These are phyloP conservation scores for Tricholauxania praeusta DNA, from an alignment of 2,888 invertebrate species.

Conservation along the genomic window DNA sequence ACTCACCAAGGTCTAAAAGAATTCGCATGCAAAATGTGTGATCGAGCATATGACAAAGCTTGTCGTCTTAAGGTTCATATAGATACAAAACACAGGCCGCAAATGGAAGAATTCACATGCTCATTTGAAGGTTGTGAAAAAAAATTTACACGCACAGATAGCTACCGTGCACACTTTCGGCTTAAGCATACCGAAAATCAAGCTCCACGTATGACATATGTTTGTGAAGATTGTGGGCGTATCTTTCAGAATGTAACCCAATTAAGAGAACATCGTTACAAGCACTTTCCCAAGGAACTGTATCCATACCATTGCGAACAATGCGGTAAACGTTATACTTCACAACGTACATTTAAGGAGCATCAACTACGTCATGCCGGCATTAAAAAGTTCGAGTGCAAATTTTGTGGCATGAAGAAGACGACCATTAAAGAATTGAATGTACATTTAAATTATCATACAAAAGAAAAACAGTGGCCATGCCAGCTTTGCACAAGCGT, in stretches of 20 bases:
- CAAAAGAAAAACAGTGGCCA: slow-evolving; percentile 51
- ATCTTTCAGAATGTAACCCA: slow-evolving; percentile 45
- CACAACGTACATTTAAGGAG: slow-evolving; percentile 50
- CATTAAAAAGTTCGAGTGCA: slow-evolving; percentile 53
- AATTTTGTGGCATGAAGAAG: slow-evolving; percentile 55
- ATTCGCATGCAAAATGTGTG: slow-evolving; percentile 39
- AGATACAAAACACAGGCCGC: slow-evolving; percentile 44
- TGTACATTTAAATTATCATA: slow-evolving; percentile 55
- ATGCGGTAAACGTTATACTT: slow-evolving; percentile 57
- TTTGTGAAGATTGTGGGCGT: slow-evolving; percentile 54
- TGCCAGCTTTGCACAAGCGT: slow-evolving; percentile 50
- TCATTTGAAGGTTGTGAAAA: slow-evolving; percentile 49
- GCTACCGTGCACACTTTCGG: slow-evolving; percentile 47
- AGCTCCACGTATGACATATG: slow-evolving; percentile 27
- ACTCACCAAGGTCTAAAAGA: slow-evolving; percentile 37
- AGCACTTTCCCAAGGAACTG: slow-evolving; percentile 48
- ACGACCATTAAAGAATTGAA: slow-evolving; percentile 48
- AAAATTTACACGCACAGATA: slow-evolving; percentile 45
- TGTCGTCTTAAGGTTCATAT: slow-evolving; percentile 46
- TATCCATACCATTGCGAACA: slow-evolving; percentile 55
- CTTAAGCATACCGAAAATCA: slow-evolving; percentile 43
- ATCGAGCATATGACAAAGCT: slow-evolving; percentile 42
- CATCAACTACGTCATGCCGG: slow-evolving; percentile 56
- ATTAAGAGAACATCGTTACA: slow-evolving; percentile 51
- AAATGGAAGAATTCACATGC: slow-evolving; percentile 46